Base-by-base conservation (phyloP, 2,797 vertebrate genomes). In the Anas bahamensis region DNA sequence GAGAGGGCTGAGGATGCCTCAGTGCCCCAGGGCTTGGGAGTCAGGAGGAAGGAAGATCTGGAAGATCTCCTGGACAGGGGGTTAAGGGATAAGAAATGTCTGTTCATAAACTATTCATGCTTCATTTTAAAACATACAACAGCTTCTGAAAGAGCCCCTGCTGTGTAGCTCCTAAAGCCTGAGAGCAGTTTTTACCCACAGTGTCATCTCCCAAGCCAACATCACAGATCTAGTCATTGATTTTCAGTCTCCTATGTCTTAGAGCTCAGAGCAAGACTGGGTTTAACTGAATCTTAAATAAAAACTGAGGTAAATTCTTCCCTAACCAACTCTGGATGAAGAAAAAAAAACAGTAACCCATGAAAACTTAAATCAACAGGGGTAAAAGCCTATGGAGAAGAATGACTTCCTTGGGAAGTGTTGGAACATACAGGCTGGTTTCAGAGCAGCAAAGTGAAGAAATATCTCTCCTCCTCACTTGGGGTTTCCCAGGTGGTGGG, bases 281-380 rank as follows among this genome's bases (percentile, higher is more conserved):
- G 5, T 83, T 87, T 70, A 79, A 22, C 16, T 64, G 26, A 76
- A 71, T 50, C 24, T 88, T 86, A 75, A 93, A 84, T 44, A 17
- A 90, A 76, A 53, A 10, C 7, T 2, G 2, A 0, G 0, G 5
- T 39, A 46, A 64, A 83, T 42, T 65, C 41, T 75, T 75, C 48
- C 21, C 41, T 63, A 79, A 39, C 4, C 19, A 24, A 6, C 22
- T 53, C 35, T 44, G 22, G 14, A 18, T 44, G 9, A 87, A 44
- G 42, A 44, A 35, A 35, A 35, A 44, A 44, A 5, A 44, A 44
- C 10, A 19, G 42, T 5, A 44, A 44, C 17, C 42, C 42, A 44
- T 44, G 42, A 44, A 44, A 44, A 44, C 18, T 44, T 44, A 44
- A 44, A 44, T 19, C 42, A 44, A 19, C 42, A 44, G 9, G 42